phyloP scores from a whole-genome alignment of 2,113 vertebrate genomes.

The Ptilonorhynchus violaceus region DNA sequence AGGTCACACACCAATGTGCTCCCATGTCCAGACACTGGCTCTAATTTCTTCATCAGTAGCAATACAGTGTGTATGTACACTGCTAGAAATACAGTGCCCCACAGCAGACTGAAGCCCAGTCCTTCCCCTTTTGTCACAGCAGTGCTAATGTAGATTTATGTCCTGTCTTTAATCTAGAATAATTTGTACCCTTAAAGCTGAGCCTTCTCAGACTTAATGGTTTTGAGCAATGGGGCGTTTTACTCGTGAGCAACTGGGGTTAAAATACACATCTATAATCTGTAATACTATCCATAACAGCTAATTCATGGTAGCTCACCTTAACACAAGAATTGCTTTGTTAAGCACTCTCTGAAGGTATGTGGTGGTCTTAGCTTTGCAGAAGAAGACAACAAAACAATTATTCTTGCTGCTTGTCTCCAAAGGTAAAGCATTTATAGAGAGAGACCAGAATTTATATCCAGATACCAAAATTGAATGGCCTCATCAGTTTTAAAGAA shows the following conservation, averaged over 20 bases:
- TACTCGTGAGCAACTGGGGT: not conserved
- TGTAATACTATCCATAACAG: not conserved
- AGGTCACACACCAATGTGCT: not conserved
- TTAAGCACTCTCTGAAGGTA: not conserved
- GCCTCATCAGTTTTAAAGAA: not conserved
- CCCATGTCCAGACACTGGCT: not conserved
- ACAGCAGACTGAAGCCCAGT: not conserved
- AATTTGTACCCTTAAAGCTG: not conserved
- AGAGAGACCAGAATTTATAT: not conserved
- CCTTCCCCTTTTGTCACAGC: not conserved
- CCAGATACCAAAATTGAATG: not conserved
- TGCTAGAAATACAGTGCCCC: not conserved
- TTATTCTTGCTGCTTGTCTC: not conserved
- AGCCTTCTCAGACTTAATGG: not conserved
- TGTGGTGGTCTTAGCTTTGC: not conserved
- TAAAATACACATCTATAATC: not conserved
- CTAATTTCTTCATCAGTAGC: not conserved
- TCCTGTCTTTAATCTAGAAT: not conserved
- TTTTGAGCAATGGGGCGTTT: not conserved
- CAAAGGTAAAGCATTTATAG: not conserved
- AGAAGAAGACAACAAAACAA: not conserved
- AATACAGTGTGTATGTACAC: not conserved
- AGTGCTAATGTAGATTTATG: not conserved
- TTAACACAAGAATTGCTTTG: not conserved
- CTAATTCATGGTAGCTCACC: not conserved